Evolutionary conservation across 2,888 invertebrate species (phyloP).

Genomic region (Hyles lineata): DNA sequence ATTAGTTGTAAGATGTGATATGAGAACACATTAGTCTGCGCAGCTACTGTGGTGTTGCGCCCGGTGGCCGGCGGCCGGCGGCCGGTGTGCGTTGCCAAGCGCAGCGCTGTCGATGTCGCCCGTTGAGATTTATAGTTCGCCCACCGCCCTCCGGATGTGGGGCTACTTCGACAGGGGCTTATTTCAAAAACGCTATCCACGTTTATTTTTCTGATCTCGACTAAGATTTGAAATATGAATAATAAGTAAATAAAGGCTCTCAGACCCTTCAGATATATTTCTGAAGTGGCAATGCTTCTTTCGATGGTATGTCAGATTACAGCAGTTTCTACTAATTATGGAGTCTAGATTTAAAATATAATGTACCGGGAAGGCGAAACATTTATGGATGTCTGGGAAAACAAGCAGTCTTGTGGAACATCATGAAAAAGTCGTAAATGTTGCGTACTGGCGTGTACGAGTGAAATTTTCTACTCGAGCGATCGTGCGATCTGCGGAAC

Average conservation of each 20-base stretch:
- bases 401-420: constrained; percentile 65
- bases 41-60: constrained; percentile 63
- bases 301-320: background rate
- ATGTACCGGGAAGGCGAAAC: constrained; percentile 53
- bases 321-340: background rate
- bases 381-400: constrained; percentile 68
- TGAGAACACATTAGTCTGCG: constrained; percentile 62
- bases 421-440: constrained; percentile 79
- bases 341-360: background rate
- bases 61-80: constrained; percentile 56
- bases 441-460: constrained; percentile 69
- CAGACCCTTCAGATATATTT: no score
- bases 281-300: no score
- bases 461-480: constrained; percentile 73
- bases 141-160: constrained; percentile 53
- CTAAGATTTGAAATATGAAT: constrained; percentile 34
- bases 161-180: constrained; percentile 46
- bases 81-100: constrained; percentile 57
- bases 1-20: constrained; percentile 51
- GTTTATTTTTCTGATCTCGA: constrained; percentile 45
- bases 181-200: constrained; percentile 51
- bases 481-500: constrained; percentile 65
- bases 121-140: constrained; percentile 63
- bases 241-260: background rate
- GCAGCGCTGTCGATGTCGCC: constrained; percentile 63